Evolutionary conservation across 2,888 invertebrate species (phyloP).

Genomic region (Limnephilus marmoratus): DNA sequence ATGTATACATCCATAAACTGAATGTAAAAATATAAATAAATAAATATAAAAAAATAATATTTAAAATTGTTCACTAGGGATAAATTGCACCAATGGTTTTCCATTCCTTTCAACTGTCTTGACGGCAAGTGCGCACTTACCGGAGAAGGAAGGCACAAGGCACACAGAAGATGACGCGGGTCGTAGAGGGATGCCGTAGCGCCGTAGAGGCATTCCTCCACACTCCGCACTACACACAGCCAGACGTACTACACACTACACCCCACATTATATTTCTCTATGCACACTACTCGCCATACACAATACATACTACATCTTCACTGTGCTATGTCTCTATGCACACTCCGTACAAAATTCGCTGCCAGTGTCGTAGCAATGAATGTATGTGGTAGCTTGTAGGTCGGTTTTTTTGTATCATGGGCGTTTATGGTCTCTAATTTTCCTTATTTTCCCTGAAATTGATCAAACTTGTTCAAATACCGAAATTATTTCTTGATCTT

Average conservation of each 20-base stretch:
- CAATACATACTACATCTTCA: not conserved
- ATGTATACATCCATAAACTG: too few species aligned
- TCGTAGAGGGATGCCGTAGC: conserved; percentile 34
- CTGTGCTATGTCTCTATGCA: not conserved
- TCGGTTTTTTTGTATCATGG: too few species aligned
- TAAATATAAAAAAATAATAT: too few species aligned
- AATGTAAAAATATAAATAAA: too few species aligned
- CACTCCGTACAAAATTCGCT: not conserved
- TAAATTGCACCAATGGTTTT: conserved; percentile 42
- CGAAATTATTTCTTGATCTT: too few species aligned
- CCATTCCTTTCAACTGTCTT: conserved; percentile 47
- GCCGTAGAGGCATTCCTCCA: conserved; percentile 41
- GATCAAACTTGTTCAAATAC: too few species aligned
- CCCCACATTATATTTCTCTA: not conserved
- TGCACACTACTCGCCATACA: not conserved
- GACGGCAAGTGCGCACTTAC: conserved; percentile 61
- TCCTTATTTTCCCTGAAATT: too few species aligned
- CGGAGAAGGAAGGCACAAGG: conserved; percentile 53
- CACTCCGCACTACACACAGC: conserved; percentile 47
- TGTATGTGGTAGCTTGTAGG: too few species aligned
- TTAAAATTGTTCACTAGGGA: too few species aligned
- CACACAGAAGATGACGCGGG: conserved; percentile 38
- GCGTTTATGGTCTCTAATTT: too few species aligned
- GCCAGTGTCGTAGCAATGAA: not conserved
- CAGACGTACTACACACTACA: not conserved